A percentile compares a stretch with the other conserved stretches of the same genome.
These are phyloP conservation scores for Laothoe populi DNA, from an alignment of 2,888 invertebrate genomes.

Conservation along the genomic window DNA sequence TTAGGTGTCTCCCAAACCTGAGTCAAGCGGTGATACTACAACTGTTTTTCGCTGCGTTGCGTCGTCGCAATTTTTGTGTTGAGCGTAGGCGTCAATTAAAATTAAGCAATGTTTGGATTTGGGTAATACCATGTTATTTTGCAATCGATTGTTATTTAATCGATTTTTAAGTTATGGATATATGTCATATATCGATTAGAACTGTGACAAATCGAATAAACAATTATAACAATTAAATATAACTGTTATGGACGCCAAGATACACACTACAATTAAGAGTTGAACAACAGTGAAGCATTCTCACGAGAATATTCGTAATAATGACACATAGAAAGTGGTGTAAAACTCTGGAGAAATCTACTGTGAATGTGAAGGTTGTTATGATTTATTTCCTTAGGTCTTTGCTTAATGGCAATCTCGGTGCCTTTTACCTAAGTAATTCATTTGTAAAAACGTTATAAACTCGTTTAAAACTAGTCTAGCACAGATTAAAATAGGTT, in stretches of 20 bases:
- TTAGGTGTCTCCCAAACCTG: too few relatives aligned
- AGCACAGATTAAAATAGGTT: too few relatives aligned
- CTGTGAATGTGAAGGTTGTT: background rate
- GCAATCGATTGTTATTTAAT: background rate
- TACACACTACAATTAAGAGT: constrained; percentile 1
- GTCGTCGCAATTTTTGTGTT: too few relatives aligned
- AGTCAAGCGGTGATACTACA: too few relatives aligned
- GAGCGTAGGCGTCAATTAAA: too few relatives aligned
- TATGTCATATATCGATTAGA: background rate
- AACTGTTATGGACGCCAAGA: constrained; percentile 4
- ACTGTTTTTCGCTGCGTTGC: too few relatives aligned
- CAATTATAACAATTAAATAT: constrained; percentile 11
- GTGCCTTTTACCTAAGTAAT: too few relatives aligned
- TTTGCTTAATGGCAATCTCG: too few relatives aligned
- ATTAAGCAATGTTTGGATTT: too few relatives aligned
- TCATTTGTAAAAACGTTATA: too few relatives aligned
- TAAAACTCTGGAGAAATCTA: constrained; percentile 20
- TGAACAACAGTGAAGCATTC: background rate
- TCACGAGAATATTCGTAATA: constrained; percentile 14
- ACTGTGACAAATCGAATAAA: background rate
- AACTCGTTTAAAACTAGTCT: too few relatives aligned
- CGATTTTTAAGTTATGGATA: background rate
- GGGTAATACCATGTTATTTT: background rate
- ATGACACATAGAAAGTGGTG: constrained; percentile 27
- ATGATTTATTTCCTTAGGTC: background rate